These are phyloP conservation scores for Chaetogeoica ovagalla DNA, from an alignment of 2,888 invertebrate species.

Conservation along the genomic window DNA sequence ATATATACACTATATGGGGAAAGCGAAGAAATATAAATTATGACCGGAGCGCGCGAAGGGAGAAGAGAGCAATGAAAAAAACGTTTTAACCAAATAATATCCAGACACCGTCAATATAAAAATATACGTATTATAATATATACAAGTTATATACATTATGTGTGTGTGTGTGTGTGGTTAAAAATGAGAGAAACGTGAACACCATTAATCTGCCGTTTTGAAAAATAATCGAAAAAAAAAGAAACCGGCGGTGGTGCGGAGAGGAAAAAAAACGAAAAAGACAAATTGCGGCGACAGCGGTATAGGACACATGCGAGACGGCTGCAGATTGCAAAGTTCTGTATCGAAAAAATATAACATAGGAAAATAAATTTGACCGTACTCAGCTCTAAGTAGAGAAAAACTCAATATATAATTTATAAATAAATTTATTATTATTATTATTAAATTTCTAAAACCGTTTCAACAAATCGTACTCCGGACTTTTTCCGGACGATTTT, in stretches of 20 bases:
- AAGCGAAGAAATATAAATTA: slow-evolving; percentile 12
- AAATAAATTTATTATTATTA: too few relatives aligned
- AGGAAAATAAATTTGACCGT: too few relatives aligned
- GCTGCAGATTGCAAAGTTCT: too few relatives aligned
- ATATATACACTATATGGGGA: background rate
- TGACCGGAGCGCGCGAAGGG: background rate
- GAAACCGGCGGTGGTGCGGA: background rate
- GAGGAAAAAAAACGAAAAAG: background rate
- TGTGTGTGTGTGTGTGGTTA: background rate
- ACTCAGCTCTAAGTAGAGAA: too few relatives aligned
- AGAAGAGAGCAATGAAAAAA: slow-evolving; percentile 29
- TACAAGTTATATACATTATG: too few relatives aligned
- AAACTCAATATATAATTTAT: too few relatives aligned
- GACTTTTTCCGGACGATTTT: too few relatives aligned
- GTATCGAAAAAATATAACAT: too few relatives aligned
- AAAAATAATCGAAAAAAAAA: slow-evolving; percentile 41
- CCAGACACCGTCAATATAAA: background rate
- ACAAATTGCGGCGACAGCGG: slow-evolving; percentile 17
- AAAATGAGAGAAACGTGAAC: slow-evolving; percentile 15
- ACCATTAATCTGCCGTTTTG: slow-evolving; percentile 37
- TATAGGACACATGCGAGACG: background rate
- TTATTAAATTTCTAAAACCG: too few relatives aligned
- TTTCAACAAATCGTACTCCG: too few relatives aligned
- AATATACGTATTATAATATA: too few relatives aligned
- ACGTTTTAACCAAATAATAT: slow-evolving; percentile 3